Conservation (phyloP, 2,888 invertebrate genomes). For the Cephus pulcher region DNA sequence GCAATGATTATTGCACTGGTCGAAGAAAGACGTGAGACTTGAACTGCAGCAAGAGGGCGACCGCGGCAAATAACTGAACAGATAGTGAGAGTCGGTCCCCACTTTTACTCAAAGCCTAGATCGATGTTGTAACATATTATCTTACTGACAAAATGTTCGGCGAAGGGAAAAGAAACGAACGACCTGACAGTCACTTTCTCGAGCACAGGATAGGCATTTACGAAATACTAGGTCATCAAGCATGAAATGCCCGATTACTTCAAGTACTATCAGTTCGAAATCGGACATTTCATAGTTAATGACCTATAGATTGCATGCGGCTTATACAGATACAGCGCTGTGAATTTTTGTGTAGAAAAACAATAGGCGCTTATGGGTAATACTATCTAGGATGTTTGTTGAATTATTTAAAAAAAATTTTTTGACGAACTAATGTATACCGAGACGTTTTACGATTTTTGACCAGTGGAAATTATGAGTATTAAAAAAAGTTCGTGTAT, state of each 20-base stretch:
- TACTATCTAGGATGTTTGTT: neutral
- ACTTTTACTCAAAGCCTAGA: constrained; percentile 38
- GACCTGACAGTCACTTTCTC: neutral
- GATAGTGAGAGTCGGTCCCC: constrained; percentile 52
- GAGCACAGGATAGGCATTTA: neutral
- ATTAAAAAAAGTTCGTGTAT: no score
- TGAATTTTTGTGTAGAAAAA: neutral
- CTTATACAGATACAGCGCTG: neutral
- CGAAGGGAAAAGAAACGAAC: neutral
- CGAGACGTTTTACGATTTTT: no score
- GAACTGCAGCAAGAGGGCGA: constrained; percentile 5
- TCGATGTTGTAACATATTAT: constrained; percentile 38
- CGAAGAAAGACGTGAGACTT: neutral
- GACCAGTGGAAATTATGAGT: no score
- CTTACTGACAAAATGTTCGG: neutral
- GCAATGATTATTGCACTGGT: neutral
- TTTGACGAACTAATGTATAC: neutral
- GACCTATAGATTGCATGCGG: neutral
- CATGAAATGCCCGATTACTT: no score
- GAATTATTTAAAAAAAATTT: neutral
- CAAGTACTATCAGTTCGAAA: no score
- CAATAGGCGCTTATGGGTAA: neutral
- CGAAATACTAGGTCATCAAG: neutral
- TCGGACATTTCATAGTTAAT: no score
- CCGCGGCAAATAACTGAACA: constrained; percentile 9